phyloP scores from a whole-genome alignment of 2,797 vertebrate genomes.

The Pseudotriccus pelzelni region DNA sequence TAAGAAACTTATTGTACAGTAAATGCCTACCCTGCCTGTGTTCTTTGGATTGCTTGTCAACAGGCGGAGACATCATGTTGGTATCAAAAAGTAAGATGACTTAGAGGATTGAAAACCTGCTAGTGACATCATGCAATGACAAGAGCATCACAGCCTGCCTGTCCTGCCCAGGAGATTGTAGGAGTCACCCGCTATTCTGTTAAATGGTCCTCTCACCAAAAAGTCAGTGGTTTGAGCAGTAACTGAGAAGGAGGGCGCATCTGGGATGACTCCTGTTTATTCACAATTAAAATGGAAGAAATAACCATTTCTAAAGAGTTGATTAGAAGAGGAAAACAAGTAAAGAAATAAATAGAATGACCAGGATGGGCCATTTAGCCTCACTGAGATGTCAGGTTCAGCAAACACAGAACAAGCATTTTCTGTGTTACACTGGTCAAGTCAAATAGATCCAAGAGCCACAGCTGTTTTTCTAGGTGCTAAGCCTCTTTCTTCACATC shows the following conservation, averaged over 20 bases:
- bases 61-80: neutral
- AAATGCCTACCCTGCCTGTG: neutral
- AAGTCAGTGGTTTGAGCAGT: neutral
- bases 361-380: neutral
- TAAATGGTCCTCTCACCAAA: neutral
- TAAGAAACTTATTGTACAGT: neutral
- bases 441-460: rapidly evolving
- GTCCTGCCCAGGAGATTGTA: neutral
- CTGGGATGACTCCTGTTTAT: neutral
- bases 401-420: neutral
- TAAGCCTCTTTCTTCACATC: neutral
- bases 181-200: neutral
- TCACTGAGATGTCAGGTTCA: neutral
- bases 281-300: neutral
- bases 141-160: neutral
- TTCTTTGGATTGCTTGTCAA: neutral
- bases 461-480: neutral
- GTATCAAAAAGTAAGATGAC: neutral
- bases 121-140: neutral
- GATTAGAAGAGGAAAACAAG: neutral
- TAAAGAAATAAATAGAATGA: neutral
- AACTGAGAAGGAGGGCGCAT: neutral
- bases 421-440: neutral
- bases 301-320: neutral
- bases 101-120: neutral